These are phyloP conservation scores for Loris lydekkerianus DNA, from an alignment of 2,797 vertebrate species.

Conservation along the genomic window DNA sequence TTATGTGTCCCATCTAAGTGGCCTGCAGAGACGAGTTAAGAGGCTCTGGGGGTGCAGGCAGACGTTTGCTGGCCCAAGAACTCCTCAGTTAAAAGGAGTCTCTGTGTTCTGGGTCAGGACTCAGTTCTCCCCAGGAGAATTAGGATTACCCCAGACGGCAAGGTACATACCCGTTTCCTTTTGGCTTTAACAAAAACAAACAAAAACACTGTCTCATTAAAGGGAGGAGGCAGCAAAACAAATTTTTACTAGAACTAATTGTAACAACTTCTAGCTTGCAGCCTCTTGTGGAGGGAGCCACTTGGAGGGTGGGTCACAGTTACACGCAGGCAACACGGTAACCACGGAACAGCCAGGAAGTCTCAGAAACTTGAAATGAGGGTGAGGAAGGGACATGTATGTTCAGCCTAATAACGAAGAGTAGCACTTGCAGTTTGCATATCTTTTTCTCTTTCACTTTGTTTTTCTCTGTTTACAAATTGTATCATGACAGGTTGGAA, in stretches of 20 bases:
- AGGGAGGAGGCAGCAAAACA: background rate
- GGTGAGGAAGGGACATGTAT: accelerated
- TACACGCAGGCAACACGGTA: accelerated
- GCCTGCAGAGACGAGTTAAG: background rate
- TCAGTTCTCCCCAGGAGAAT: background rate
- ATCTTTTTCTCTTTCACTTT: background rate
- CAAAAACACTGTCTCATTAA: background rate
- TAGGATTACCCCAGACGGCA: background rate
- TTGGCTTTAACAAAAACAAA: background rate
- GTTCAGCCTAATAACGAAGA: no score
- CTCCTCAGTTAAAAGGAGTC: background rate
- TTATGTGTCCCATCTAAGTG: no score
- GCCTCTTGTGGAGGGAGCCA: accelerated
- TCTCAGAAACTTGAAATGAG: background rate
- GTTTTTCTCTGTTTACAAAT: background rate
- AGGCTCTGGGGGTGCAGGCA: background rate
- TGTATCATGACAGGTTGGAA: background rate
- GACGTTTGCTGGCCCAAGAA: background rate
- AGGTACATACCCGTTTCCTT: background rate
- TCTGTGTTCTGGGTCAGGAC: background rate
- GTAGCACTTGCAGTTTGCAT: accelerated
- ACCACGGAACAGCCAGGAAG: no score
- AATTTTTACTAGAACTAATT: background rate
- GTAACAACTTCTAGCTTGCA: background rate
- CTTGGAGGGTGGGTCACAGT: background rate